phyloP scores from a whole-genome alignment of 2,113 vertebrate species.

The Sapayoa aenigma region DNA sequence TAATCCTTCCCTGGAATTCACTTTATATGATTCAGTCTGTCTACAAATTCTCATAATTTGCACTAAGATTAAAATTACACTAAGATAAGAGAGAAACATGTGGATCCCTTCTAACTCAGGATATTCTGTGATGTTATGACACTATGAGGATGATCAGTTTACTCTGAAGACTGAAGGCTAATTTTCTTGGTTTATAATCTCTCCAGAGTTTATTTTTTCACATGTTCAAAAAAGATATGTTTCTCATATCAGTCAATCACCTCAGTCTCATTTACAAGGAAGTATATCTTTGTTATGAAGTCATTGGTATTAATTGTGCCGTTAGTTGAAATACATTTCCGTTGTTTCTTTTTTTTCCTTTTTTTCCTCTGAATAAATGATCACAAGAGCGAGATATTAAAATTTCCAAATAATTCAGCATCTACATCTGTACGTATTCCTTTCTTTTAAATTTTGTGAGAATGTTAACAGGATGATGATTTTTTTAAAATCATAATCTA shows the following conservation, averaged over 20 bases:
- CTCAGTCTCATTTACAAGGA: not conserved
- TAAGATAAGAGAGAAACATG: not conserved
- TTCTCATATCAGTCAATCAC: not conserved
- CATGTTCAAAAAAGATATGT: not conserved
- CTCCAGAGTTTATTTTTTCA: not conserved
- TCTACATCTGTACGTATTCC: not conserved
- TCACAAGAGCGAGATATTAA: not conserved
- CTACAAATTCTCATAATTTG: not conserved
- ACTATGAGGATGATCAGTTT: not conserved
- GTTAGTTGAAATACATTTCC: not conserved
- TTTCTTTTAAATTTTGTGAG: not conserved
- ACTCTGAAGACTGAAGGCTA: not conserved
- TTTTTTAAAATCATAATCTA: constrained; percentile 13
- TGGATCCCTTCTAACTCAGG: not conserved
- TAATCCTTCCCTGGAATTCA: not conserved
- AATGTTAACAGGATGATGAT: not conserved
- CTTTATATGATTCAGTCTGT: not conserved
- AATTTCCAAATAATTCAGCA: not conserved
- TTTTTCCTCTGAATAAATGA: not conserved
- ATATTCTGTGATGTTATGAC: not conserved
- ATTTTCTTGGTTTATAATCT: not conserved
- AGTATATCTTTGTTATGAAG: not conserved
- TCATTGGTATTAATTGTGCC: not conserved
- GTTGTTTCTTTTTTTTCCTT: not conserved
- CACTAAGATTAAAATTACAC: not conserved